Evolutionary conservation across 1,140 invertebrate genomes (phyloP).

Genomic region (Tetramorium alpestre): DNA sequence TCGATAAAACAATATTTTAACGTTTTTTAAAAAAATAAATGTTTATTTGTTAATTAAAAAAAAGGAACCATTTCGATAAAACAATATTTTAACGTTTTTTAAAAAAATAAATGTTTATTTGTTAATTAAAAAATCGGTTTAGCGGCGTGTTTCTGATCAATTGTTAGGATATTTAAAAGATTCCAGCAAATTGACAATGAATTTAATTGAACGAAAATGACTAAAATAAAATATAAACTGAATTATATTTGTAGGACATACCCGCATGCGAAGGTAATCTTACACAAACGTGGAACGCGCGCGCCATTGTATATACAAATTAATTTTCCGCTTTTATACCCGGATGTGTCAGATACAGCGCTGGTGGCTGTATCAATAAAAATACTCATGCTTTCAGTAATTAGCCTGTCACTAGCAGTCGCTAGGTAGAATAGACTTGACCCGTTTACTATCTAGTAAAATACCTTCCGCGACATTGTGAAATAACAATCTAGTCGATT

Average conservation of each 20-base stretch:
- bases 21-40: background rate
- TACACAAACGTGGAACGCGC: conserved; percentile 7
- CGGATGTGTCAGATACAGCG: conserved; percentile 42
- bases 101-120: background rate
- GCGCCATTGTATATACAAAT: conserved; percentile 2
- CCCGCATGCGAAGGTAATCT: background rate
- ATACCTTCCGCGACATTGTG: conserved; percentile 49
- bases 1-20: background rate
- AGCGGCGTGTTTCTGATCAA: background rate
- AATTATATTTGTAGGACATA: background rate
- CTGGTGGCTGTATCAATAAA: conserved; percentile 61
- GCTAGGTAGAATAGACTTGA: conserved; percentile 48
- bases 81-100: background rate
- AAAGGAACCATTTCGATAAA: background rate
- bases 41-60: conserved; percentile 3
- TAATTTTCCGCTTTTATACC: conserved; percentile 52
- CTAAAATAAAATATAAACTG: background rate
- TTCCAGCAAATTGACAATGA: background rate
- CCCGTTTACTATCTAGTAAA: conserved; percentile 49
- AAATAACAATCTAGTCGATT: conserved; percentile 54
- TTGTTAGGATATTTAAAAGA: conserved; percentile 23
- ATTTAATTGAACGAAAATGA: conserved; percentile 17
- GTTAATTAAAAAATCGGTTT: background rate
- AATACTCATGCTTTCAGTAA: conserved; percentile 58
- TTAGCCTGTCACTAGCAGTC: conserved; percentile 51